phyloP scores from a whole-genome alignment of 2,113 vertebrate species.

The Plecturocebus donacophilus region DNA sequence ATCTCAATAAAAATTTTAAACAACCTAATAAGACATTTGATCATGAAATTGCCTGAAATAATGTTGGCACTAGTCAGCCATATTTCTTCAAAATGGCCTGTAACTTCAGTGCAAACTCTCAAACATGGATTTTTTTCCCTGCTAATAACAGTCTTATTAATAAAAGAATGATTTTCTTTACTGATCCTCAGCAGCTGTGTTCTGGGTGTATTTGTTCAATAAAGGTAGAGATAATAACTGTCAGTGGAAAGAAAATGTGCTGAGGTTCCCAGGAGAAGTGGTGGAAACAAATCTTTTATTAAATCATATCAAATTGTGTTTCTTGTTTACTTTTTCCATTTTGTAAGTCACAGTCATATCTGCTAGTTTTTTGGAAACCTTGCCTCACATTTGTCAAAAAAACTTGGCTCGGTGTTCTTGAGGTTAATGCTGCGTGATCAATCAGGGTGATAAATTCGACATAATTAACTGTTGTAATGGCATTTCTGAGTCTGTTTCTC shows the following conservation, averaged over 20 bases:
- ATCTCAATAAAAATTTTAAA: slow-evolving; percentile 74
- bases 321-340: slow-evolving; percentile 67
- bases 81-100: slow-evolving; percentile 70
- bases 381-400: not conserved
- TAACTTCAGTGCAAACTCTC: slow-evolving; percentile 55
- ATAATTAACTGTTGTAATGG: not conserved
- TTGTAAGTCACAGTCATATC: slow-evolving; percentile 43
- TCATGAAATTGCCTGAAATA: slow-evolving; percentile 73
- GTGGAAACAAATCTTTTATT: slow-evolving; percentile 68
- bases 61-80: slow-evolving; percentile 43
- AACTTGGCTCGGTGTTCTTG: not conserved
- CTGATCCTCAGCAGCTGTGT: slow-evolving; percentile 61
- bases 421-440: not conserved
- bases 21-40: slow-evolving; percentile 76
- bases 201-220: slow-evolving; percentile 65
- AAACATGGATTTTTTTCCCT: slow-evolving; percentile 59
- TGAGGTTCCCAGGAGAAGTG: slow-evolving; percentile 51
- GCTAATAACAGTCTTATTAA: slow-evolving; percentile 78
- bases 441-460: not conserved
- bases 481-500: not conserved
- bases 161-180: slow-evolving; percentile 77
- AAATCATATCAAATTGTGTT: slow-evolving; percentile 66
- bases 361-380: slow-evolving; percentile 1
- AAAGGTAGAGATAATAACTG: slow-evolving; percentile 72
- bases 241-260: slow-evolving; percentile 63